Base-by-base conservation (phyloP, 1,140 invertebrate genomes). In the Anastrepha ludens region DNA sequence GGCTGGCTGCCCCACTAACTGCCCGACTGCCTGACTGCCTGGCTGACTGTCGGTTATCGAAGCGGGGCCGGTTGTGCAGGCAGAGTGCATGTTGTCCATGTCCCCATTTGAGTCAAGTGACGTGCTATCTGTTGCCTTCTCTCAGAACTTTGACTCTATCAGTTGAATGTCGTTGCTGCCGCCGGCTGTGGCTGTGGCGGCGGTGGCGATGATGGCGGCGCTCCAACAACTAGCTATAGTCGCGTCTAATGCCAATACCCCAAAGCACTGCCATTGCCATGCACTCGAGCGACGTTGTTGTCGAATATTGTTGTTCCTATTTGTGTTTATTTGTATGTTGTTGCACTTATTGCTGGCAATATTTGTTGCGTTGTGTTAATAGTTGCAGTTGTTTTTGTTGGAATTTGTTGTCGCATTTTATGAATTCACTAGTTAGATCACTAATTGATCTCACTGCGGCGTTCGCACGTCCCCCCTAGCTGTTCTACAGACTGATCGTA, bases 121-220 rank as follows among this genome's bases (percentile, higher is more conserved):
- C 91, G 91, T 92, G 91, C 92, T 92, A 92, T 92, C 91, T 92
- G 91, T 92, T 90, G 91, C 91, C 91, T 92, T 92, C 91, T 92
- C 91, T 91, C 91, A 92, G 91, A 92, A 92, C 91, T 92, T 92
- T 92, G 91, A 92, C 91, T 92, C 91, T 92, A 92, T 91, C 90
- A 90, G 91, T 92, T 92, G 91, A 92, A 92, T 92, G 91, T 92
- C 91, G 91, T 90, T 89, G 90, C 58, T 74, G 86, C 39, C 44
- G 88, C 67, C 39, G 87, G 41, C 70, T 70, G 58, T 85, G 86
- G n/a, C 67, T 62, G 81, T 47, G 85, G 65, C 86, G 55, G 58
- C 47, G 47, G 78, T 85, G 74, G 17, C 17, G 59, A 11, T 3
- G 85, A 41, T 39, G 58, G 9, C 17, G 41, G 50, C 60, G 85